Evolutionary conservation across 2,888 invertebrate genomes (phyloP).

Genomic region (Aleiodes leptofemur): DNA sequence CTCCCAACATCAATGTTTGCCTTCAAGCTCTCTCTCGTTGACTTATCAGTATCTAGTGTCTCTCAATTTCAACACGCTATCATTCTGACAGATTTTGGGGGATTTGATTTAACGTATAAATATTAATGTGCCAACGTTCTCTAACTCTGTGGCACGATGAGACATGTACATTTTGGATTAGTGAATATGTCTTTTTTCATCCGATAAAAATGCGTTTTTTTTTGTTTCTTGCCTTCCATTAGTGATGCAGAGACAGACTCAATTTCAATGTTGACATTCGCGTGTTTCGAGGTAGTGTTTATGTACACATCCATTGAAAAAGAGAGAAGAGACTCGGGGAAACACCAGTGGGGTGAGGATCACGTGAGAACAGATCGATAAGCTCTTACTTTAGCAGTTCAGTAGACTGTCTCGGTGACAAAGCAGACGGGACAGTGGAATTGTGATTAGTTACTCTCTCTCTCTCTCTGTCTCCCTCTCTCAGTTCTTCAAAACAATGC

Average conservation of each 20-base stretch:
- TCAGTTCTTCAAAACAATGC: constrained; percentile 67
- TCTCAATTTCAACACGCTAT: constrained; percentile 41
- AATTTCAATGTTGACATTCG: constrained; percentile 31
- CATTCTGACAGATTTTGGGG: constrained; percentile 57
- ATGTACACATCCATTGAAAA: constrained; percentile 12
- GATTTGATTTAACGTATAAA: constrained; percentile 66
- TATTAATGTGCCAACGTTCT: constrained; percentile 61
- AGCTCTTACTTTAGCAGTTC: constrained; percentile 1
- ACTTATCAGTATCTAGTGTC: constrained; percentile 19
- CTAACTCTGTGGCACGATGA: constrained; percentile 16
- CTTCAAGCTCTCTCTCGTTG: constrained; percentile 45
- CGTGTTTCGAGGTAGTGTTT: constrained; percentile 6
- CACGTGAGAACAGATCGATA: constrained; percentile 51
- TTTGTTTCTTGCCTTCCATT: not conserved
- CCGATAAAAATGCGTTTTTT: not conserved
- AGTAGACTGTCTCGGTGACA: constrained; percentile 57
- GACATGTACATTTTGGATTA: constrained; percentile 32
- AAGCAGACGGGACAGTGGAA: constrained; percentile 60
- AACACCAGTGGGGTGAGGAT: constrained; percentile 42
- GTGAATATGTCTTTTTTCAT: constrained; percentile 1
- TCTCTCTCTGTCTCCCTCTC: not conserved
- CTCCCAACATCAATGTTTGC: constrained; percentile 43
- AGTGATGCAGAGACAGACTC: constrained; percentile 18
- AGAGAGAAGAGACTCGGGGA: constrained; percentile 16
- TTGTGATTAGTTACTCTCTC: constrained; percentile 64